Conservation (phyloP, 2,113 vertebrate species). For the Austrofundulus limnaeus region DNA sequence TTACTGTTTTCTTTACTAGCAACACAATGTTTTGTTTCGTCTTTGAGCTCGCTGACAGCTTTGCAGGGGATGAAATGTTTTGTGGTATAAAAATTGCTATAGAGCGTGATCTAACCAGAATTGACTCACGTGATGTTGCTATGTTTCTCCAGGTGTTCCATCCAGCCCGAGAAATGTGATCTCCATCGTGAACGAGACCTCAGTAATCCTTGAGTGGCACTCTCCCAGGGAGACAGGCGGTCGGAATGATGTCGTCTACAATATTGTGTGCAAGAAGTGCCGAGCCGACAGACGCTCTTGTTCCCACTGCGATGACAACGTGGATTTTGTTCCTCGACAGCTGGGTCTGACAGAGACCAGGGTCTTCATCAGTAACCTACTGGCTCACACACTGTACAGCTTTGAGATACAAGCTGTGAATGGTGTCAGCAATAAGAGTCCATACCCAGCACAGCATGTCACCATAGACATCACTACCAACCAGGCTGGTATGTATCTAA, state of each 20-base stretch:
- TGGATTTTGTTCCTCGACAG: constrained; percentile 93
- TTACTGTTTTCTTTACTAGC: constrained; percentile 13
- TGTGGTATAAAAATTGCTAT: not conserved
- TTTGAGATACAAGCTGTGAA: constrained; percentile 98
- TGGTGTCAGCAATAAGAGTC: constrained; percentile 93
- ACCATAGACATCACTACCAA: constrained; percentile 98
- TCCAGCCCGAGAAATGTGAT: constrained; percentile 95
- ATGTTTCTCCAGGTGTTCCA: constrained; percentile 84
- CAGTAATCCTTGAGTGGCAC: constrained; percentile 97
- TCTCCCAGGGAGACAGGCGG: constrained; percentile 91
- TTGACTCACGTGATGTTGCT: not conserved
- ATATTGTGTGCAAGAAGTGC: constrained; percentile 97
- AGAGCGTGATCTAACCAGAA: not conserved
- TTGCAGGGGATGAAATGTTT: not conserved
- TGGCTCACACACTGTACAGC: constrained; percentile 94
- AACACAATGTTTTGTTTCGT: not conserved
- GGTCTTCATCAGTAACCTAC: constrained; percentile 95
- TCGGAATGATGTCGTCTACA: constrained; percentile 92
- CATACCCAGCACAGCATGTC: constrained; percentile 92
- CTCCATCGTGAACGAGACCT: constrained; percentile 96
- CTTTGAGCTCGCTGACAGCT: not conserved
- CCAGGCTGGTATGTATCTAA: constrained; percentile 87
- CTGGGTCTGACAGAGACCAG: constrained; percentile 90
- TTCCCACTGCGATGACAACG: constrained; percentile 95
- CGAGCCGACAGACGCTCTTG: constrained; percentile 87